A percentile compares a stretch with the other conserved stretches of the same genome.
Evolutionary conservation across 2,113 vertebrate species (phyloP).

Genomic region (Pyxicephalus adspersus): DNA sequence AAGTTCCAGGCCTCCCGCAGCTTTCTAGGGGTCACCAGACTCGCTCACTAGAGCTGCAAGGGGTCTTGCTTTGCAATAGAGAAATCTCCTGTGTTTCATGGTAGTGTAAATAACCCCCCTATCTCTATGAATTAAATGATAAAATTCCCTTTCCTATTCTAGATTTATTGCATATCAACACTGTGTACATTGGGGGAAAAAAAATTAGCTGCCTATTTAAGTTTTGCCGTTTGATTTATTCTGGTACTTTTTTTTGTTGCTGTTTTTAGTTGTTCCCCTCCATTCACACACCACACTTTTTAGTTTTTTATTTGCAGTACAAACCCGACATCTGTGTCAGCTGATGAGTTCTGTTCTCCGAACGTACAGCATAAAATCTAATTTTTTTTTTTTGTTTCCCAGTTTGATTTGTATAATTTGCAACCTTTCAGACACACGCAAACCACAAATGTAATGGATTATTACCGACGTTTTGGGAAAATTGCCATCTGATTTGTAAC

Average conservation of each 20-base stretch:
- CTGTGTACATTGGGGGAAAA: slow-evolving; percentile 65
- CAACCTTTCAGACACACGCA: slow-evolving; percentile 52
- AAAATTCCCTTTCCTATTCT: slow-evolving; percentile 20
- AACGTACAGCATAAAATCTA: background rate
- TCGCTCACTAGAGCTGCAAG: background rate
- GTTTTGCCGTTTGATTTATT: slow-evolving; percentile 65
- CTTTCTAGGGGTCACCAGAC: background rate
- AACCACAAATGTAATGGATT: slow-evolving; percentile 68
- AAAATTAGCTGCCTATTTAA: slow-evolving; percentile 68
- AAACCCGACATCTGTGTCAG: background rate
- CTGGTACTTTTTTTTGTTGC: slow-evolving; percentile 64
- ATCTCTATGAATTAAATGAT: slow-evolving; percentile 52
- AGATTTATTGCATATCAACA: slow-evolving; percentile 65
- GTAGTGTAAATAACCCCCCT: slow-evolving; percentile 76
- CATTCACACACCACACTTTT: background rate
- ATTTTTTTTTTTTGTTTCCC: background rate
- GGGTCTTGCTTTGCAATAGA: slow-evolving; percentile 39
- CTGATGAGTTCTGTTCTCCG: background rate
- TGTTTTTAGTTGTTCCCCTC: background rate
- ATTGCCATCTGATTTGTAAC: slow-evolving; percentile 79
- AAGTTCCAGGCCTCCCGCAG: background rate
- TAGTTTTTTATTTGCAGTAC: background rate
- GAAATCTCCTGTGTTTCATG: slow-evolving; percentile 54
- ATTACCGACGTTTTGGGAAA: slow-evolving; percentile 66
- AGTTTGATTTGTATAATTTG: slow-evolving; percentile 62